phyloP scores from a whole-genome alignment of 2,797 vertebrate species.

The Catamblyrhynchus diadema region DNA sequence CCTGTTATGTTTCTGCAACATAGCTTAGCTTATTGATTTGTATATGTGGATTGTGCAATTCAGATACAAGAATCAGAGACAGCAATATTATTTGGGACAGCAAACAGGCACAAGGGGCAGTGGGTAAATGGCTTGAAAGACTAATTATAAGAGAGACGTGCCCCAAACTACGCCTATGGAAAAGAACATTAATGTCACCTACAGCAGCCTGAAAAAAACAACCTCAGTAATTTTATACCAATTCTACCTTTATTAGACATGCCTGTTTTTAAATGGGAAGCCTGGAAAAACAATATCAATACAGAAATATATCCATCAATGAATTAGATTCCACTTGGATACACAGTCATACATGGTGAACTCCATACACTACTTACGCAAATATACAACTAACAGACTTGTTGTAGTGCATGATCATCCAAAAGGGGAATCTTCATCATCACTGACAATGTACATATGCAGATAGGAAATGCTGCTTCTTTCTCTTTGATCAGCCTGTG shows the following conservation, averaged over 20 bases:
- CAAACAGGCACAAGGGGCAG: background rate
- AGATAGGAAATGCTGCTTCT: background rate
- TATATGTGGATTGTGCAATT: background rate
- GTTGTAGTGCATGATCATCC: background rate
- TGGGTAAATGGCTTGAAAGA: background rate
- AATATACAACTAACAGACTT: background rate
- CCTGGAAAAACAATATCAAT: background rate
- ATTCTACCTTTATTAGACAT: background rate
- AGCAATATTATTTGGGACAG: background rate
- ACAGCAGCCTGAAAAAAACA: background rate
- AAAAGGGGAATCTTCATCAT: background rate
- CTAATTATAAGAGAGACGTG: background rate
- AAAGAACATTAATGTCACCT: background rate
- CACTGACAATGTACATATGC: background rate
- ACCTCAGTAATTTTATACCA: background rate
- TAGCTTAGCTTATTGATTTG: background rate
- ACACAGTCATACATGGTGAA: background rate
- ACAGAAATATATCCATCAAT: background rate
- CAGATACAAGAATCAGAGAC: background rate
- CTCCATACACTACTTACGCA: background rate
- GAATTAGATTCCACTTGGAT: background rate
- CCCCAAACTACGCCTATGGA: background rate
- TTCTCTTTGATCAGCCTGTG: background rate
- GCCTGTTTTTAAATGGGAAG: background rate
- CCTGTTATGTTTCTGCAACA: background rate